Conservation (phyloP, 2,888 invertebrate species). For the Lasioglossum villosulum region DNA sequence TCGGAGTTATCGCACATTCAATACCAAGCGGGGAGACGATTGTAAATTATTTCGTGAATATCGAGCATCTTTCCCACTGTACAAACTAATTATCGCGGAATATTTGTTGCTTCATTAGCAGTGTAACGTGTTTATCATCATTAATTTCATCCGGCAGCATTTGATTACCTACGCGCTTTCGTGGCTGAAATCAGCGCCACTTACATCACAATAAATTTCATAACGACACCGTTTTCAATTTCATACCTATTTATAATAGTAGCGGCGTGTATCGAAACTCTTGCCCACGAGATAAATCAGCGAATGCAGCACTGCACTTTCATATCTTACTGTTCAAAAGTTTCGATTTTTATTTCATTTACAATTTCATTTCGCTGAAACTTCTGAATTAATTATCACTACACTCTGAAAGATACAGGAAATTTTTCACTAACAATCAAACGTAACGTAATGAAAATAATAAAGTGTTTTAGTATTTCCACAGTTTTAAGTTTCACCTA, state of each 20-base stretch:
- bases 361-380: no score
- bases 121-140: slow-evolving; percentile 1
- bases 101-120: slow-evolving; percentile 2
- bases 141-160: background rate
- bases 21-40: background rate
- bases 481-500: no score
- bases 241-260: background rate
- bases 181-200: background rate
- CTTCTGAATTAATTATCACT: no score
- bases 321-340: background rate
- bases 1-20: background rate
- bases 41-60: slow-evolving; percentile 25
- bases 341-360: background rate
- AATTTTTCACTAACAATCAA: no score
- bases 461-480: no score
- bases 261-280: no score
- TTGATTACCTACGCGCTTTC: background rate
- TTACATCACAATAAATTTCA: background rate
- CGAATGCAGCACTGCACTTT: background rate
- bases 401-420: no score
- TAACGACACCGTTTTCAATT: background rate
- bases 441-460: no score
- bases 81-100: slow-evolving; percentile 15
- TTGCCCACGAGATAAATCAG: background rate
- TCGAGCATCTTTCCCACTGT: background rate